Base-by-base conservation (phyloP, 2,797 vertebrate species). In the Chiroxiphia lanceolata region DNA sequence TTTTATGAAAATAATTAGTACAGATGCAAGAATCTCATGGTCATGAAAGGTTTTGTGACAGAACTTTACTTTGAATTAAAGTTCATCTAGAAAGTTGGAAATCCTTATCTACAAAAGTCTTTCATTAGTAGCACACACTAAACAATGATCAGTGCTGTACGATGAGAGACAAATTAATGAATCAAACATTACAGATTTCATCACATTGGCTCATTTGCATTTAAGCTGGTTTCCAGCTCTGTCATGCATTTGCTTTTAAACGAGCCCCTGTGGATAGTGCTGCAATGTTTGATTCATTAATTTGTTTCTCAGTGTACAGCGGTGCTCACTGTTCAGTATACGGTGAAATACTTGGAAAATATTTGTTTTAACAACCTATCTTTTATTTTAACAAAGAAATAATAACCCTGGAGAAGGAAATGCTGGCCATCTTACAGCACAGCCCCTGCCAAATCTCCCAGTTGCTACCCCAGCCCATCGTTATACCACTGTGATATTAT, bases 131-230 rank as follows among this genome's bases (percentile, higher is more conserved):
- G 91, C 68, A 84, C 67, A 91, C 6, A 33, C 77, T 95, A 90
- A 96, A 95, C 94, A 94, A 94, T 94, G 94, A 95, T 95, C 94
- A 94, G 80, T 96, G 91, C 94, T 89, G 93, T 96, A 96, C 3
- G 2, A 93, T 80, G 95, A 95, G 95, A 94, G 90, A 95, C 93
- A 96, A 96, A 96, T 95, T 97, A 97, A 96, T 96, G 95, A 97
- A 96, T 97, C 93, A 97, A 95, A 97, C 94, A 94, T 93, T 95
- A 95, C 93, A 93, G 95, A 95, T 97, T 97, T 97, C 94, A 91
- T 94, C 94, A 93, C 94, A 91, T 91, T 80, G 69, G 3, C 89
- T 96, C 90, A 96, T 96, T 96, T 96, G 94, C 93, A 94, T 95
- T 91, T 94, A 93, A 97, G 96, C 93, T 82, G 71, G 88, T 96